These are phyloP conservation scores for Callinectes sapidus DNA, from an alignment of 2,888 invertebrate species.

Conservation along the genomic window DNA sequence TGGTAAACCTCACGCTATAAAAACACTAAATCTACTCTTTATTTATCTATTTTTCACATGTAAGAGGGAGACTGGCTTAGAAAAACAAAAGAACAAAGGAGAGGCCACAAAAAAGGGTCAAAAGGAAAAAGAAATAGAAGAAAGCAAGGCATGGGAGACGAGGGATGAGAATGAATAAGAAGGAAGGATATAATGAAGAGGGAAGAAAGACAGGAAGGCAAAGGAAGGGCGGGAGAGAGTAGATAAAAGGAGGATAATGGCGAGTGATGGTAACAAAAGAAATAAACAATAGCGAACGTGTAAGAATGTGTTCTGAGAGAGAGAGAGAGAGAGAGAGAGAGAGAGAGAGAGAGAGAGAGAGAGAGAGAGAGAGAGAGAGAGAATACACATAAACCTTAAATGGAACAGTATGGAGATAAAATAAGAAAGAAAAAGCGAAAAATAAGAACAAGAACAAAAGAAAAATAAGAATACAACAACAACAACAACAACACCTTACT, in stretches of 20 bases:
- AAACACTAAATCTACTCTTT: too few species aligned
- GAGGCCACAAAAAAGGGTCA: neutral
- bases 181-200: neutral
- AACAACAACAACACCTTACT: neutral
- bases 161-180: neutral
- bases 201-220: neutral
- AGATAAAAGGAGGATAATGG: neutral
- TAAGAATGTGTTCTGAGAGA: too few species aligned
- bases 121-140: neutral
- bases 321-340: too few species aligned
- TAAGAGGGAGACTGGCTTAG: neutral
- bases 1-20: too few species aligned
- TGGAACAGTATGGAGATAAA: too few species aligned
- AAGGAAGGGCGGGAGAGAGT: neutral
- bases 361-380: too few species aligned
- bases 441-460: too few species aligned
- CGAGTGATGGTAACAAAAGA: neutral
- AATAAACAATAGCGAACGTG: neutral
- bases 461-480: neutral
- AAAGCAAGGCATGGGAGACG: neutral
- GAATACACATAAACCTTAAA: too few species aligned
- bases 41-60: too few species aligned
- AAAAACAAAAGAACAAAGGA: neutral
- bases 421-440: too few species aligned
- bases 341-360: neutral